phyloP scores from a whole-genome alignment of 2,113 vertebrate genomes.

The Sapayoa aenigma region DNA sequence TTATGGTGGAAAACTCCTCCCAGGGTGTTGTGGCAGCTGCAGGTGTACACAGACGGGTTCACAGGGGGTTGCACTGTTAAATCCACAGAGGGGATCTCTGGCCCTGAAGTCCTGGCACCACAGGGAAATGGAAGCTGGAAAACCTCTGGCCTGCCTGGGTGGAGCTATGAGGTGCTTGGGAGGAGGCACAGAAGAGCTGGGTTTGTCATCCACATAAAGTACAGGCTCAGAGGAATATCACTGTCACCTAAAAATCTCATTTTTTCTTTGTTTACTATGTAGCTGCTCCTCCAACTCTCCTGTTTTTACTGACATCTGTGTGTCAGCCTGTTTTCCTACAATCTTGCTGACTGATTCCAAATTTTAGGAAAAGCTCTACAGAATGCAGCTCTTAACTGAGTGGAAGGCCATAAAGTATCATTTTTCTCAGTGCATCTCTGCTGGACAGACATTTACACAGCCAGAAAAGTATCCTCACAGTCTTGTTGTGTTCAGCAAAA shows the following conservation, averaged over 20 bases:
- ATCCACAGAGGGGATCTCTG: neutral
- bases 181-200: neutral
- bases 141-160: neutral
- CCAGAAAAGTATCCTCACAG: neutral
- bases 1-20: neutral
- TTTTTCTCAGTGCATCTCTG: neutral
- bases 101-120: neutral
- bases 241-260: rapidly evolving
- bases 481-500: neutral
- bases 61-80: neutral
- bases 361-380: neutral
- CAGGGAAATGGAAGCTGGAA: neutral
- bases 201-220: neutral
- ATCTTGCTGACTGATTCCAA: neutral
- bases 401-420: neutral
- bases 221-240: neutral
- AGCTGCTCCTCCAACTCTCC: neutral
- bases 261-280: neutral
- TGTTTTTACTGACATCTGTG: no score
- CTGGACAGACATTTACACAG: rapidly evolving
- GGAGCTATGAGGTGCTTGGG: neutral
- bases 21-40: neutral
- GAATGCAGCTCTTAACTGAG: neutral
- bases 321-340: neutral
- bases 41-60: rapidly evolving